A percentile compares a stretch with the other conserved stretches of the same genome.
These are phyloP conservation scores for Lasius fuliginosus DNA, from an alignment of 2,888 invertebrate species.

Conservation along the genomic window DNA sequence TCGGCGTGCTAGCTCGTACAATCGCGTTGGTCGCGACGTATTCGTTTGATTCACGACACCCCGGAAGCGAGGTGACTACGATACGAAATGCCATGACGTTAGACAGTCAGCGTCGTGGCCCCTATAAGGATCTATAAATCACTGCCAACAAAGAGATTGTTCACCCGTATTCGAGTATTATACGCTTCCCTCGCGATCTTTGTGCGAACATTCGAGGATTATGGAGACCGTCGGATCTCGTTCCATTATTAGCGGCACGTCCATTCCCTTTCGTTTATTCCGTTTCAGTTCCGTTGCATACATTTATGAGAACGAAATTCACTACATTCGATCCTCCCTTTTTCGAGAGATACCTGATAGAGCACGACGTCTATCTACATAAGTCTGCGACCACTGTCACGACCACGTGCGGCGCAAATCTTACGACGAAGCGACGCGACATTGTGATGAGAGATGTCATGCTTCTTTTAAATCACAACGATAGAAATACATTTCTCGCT, in stretches of 20 bases:
- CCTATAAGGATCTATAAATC: slow-evolving; percentile 75
- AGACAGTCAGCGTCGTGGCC: slow-evolving; percentile 69
- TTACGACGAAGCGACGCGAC: background rate
- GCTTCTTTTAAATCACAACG: slow-evolving; percentile 32
- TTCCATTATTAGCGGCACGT: slow-evolving; percentile 43
- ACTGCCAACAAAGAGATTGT: slow-evolving; percentile 75
- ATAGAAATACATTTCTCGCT: slow-evolving; percentile 22
- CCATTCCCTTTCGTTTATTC: slow-evolving; percentile 19
- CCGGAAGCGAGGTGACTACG: slow-evolving; percentile 75
- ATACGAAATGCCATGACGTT: slow-evolving; percentile 74
- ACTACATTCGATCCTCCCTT: slow-evolving; percentile 21
- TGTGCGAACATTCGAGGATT: slow-evolving; percentile 30
- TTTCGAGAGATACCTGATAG: slow-evolving; percentile 23
- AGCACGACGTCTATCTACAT: slow-evolving; percentile 12
- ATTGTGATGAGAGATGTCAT: slow-evolving; percentile 11
- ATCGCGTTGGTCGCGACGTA: slow-evolving; percentile 71
- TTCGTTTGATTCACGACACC: slow-evolving; percentile 78
- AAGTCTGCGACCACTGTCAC: slow-evolving; percentile 9
- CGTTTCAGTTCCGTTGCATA: slow-evolving; percentile 13
- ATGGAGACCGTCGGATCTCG: slow-evolving; percentile 31
- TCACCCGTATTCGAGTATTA: slow-evolving; percentile 65
- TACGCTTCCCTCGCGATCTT: slow-evolving; percentile 61
- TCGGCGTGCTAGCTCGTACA: slow-evolving; percentile 68
- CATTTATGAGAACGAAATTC: slow-evolving; percentile 27
- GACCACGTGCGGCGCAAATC: slow-evolving; percentile 22